Evolutionary conservation across 2,888 invertebrate genomes (phyloP), one percentile per base, ranked within the genome.

Genomic region (Scaptomyza tumidula): DNA sequence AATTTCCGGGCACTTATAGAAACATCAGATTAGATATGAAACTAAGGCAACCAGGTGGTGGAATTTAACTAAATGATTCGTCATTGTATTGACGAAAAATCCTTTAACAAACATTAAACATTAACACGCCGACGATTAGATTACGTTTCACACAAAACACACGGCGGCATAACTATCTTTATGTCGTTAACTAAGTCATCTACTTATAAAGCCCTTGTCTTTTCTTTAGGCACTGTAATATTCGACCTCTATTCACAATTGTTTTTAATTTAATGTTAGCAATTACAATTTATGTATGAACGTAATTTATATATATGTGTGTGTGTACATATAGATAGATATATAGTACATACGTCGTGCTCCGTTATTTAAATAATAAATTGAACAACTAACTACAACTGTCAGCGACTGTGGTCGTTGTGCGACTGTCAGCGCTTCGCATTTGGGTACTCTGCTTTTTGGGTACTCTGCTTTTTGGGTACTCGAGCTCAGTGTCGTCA

Each of bases 201-300:
- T 66, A 69, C 52, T 50, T 57, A 29, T 19, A 27, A n/a, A 19
- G 37, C 41, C 52, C 55, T 39, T 62, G 71, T 39, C 54, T 61
- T 50, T 43, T 49, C 44, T 62, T 57, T 14, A n/a, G 24, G 31
- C 44, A n/a, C 31, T 69, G 59, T 29, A 27, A 35, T 33, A 52
- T 55, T 53, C 53, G 85, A 83, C 88, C 84, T 86, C 62, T 80
- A 74, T 85, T 77, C 78, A 78, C 83, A 83, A 88, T 83, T 88
- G 85, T 78, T 75, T 86, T 86, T 74, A 83, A 83, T 83, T 86
- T 88, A 83, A 80, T 86, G 84, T 84, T 62, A 45, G 52, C 58
- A 56, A 52, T 27, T 54, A 60, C 52, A 64, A 56, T 57, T 64
- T 79, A 57, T 46, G 16, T 67, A 45, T 70, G 19, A 60, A 31